Evolutionary conservation across 92 coral and sea anemone species (phyloP).

Genomic region (Galaxea fascicularis): DNA sequence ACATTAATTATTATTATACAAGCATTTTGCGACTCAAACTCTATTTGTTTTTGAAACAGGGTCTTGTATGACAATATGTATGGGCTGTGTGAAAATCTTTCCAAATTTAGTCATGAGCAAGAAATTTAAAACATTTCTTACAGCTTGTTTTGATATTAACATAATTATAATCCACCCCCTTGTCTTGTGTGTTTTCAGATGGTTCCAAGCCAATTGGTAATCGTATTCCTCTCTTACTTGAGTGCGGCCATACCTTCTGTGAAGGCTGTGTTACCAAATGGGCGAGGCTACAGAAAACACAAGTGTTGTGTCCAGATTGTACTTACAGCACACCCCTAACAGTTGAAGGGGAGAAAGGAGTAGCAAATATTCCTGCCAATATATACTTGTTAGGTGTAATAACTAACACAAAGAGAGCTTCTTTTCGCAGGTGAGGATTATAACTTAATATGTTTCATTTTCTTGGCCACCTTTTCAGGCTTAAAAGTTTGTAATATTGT

Average conservation of each 20-base stretch:
- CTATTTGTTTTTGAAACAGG: too few relatives aligned
- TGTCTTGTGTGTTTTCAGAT: conserved; percentile 26
- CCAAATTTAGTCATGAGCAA: too few relatives aligned
- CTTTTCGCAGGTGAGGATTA: conserved; percentile 55
- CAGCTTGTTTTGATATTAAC: too few relatives aligned
- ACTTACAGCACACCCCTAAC: conserved; percentile 60
- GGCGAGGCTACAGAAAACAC: conserved; percentile 74
- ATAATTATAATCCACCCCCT: background rate
- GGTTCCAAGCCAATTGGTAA: conserved; percentile 67
- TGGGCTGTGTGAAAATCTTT: too few relatives aligned
- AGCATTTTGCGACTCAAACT: too few relatives aligned
- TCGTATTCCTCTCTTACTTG: conserved; percentile 84
- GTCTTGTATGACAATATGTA: too few relatives aligned
- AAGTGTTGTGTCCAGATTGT: conserved; percentile 85
- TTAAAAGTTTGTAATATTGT: background rate
- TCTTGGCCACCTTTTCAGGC: too few relatives aligned
- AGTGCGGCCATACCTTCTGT: conserved; percentile 94
- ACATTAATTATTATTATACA: too few relatives aligned
- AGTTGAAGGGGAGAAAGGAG: conserved; percentile 79
- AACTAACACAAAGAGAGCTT: conserved; percentile 73
- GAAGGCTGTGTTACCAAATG: conserved; percentile 87
- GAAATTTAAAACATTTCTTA: too few relatives aligned
- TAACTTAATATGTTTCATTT: background rate
- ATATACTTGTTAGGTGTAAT: conserved; percentile 84
- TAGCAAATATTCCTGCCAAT: conserved; percentile 75